Conservation (phyloP, 2,113 vertebrate genomes). For the Garra rufa region DNA sequence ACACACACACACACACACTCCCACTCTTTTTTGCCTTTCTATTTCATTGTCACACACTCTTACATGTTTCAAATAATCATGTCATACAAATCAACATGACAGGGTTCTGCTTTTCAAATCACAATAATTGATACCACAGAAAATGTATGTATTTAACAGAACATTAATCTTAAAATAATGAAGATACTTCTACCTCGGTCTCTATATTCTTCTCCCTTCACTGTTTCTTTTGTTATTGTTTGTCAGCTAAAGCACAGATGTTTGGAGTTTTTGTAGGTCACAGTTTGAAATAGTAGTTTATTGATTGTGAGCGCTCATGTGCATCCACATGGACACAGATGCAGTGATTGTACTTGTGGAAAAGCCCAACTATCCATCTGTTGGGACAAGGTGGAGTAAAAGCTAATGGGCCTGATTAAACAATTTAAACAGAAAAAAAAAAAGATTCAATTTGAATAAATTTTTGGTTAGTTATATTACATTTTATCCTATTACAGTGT, state of each 20-base stretch:
- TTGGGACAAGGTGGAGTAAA: not conserved
- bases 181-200: not conserved
- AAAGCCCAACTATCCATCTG: conserved; percentile 7
- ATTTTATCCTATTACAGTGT: not conserved
- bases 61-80: not conserved
- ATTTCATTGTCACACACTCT: not conserved
- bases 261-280: conserved; percentile 10
- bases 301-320: conserved; percentile 11
- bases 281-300: conserved; percentile 9
- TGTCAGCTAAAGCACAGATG: not conserved
- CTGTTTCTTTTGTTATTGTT: not conserved
- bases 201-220: not conserved
- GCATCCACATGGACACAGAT: not conserved
- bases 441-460: not conserved
- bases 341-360: not conserved
- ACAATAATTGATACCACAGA: not conserved
- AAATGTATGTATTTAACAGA: too few relatives aligned
- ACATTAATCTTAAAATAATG: not conserved
- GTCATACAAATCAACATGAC: not conserved
- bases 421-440: too few relatives aligned
- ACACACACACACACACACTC: not conserved
- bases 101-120: not conserved
- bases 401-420: not conserved
- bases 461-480: not conserved
- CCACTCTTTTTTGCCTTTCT: not conserved